These are phyloP conservation scores for Orthonyx spaldingii DNA, from an alignment of 2,113 vertebrate species.

Conservation along the genomic window DNA sequence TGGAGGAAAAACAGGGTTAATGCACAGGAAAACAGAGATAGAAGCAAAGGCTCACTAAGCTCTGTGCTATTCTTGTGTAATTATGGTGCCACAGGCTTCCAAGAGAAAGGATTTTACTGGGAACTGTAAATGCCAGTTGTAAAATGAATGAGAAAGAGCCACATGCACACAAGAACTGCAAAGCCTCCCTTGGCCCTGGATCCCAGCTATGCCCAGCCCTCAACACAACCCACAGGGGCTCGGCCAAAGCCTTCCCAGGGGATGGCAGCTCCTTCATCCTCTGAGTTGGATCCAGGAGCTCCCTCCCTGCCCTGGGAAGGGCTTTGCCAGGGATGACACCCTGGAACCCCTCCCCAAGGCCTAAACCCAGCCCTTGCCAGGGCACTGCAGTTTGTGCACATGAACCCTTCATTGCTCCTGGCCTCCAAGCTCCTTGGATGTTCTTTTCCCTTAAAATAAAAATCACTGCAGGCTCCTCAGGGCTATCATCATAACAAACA, in stretches of 20 bases:
- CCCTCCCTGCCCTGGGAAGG: not conserved
- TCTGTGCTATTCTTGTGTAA: not conserved
- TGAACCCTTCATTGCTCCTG: not conserved
- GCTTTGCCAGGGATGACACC: not conserved
- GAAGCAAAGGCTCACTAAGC: not conserved
- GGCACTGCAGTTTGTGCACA: not conserved
- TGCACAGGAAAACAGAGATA: not conserved
- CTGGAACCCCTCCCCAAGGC: not conserved
- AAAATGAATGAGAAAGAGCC: not conserved
- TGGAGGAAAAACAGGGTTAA: not conserved
- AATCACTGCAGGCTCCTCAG: not conserved
- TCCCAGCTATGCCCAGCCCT: not conserved
- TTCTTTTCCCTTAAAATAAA: not conserved
- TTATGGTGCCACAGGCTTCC: not conserved
- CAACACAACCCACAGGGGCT: not conserved
- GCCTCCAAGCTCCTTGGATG: not conserved
- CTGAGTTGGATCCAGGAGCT: not conserved
- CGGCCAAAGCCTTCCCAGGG: not conserved
- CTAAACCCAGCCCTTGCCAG: not conserved
- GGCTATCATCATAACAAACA: not conserved
- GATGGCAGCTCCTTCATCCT: not conserved
- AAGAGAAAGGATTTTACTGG: conserved; percentile 9
- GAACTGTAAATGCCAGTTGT: not conserved
- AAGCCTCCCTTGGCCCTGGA: not conserved
- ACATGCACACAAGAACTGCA: not conserved